phyloP scores from a whole-genome alignment of 2,113 vertebrate genomes.

The Macquaria australasica region DNA sequence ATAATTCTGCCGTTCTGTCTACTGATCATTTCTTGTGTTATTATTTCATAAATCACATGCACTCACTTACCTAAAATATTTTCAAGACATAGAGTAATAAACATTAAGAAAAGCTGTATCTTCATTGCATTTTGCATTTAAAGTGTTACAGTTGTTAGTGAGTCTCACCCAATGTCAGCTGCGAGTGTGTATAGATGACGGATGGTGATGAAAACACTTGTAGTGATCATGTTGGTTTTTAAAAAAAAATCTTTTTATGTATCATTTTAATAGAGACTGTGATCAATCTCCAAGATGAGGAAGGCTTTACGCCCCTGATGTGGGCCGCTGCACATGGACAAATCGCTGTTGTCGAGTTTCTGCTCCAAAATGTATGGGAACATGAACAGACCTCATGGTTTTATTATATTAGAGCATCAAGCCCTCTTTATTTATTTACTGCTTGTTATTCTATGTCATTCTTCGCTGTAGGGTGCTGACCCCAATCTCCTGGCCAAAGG shows the following conservation, averaged over 20 bases:
- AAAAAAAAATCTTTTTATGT: neutral
- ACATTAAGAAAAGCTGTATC: neutral
- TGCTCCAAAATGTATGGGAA: constrained; percentile 94
- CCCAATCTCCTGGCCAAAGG: constrained; percentile 96
- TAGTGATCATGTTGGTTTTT: neutral
- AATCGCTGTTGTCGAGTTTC: constrained; percentile 98
- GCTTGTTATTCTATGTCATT: neutral
- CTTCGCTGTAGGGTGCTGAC: constrained; percentile 89
- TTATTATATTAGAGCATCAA: neutral
- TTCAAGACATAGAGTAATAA: neutral
- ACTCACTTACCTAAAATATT: too few relatives aligned
- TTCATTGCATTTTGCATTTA: neutral
- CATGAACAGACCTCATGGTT: neutral
- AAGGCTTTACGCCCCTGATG: constrained; percentile 98
- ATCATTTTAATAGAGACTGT: constrained; percentile 88
- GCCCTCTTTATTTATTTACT: neutral
- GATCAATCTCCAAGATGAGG: constrained; percentile 97
- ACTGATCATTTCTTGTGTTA: neutral
- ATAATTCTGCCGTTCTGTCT: too few relatives aligned
- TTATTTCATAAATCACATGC: neutral
- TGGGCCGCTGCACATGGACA: constrained; percentile 99
- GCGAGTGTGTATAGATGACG: neutral
- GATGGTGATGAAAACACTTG: neutral
- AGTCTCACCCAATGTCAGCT: neutral
- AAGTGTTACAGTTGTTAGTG: neutral